phyloP scores from a whole-genome alignment of 2,113 vertebrate genomes.

The Baryphthengus martii region DNA sequence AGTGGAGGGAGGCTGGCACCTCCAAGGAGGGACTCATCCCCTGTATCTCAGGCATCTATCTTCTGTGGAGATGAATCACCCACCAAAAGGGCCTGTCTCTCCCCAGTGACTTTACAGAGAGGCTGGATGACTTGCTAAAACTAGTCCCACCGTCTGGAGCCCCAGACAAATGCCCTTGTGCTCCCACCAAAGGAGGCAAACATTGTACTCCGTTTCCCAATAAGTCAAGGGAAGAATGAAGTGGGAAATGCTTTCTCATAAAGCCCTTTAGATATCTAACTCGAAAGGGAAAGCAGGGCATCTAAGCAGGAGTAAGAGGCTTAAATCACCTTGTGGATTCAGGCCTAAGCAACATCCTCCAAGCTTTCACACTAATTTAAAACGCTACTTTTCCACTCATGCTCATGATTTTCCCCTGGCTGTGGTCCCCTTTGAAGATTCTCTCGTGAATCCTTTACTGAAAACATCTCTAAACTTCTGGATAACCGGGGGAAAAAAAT shows the following conservation, averaged over 20 bases:
- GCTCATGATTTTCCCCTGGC: neutral
- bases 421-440: slow-evolving; percentile 26
- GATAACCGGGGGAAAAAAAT: neutral
- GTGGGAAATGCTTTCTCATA: neutral
- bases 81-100: slow-evolving; percentile 14
- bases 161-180: neutral
- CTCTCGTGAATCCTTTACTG: neutral
- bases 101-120: neutral
- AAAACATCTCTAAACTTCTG: slow-evolving; percentile 38
- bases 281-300: neutral
- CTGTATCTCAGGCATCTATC: neutral
- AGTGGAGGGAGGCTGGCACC: slow-evolving; percentile 16
- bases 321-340: slow-evolving; percentile 20
- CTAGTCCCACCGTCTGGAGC: neutral
- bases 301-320: neutral
- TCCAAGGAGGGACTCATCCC: neutral
- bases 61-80: neutral
- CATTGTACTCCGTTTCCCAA: accelerated
- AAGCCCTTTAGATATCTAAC: neutral
- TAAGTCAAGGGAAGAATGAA: neutral
- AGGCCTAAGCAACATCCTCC: neutral
- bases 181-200: neutral
- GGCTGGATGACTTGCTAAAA: neutral
- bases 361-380: slow-evolving; percentile 25
- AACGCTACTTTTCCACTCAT: slow-evolving; percentile 26